Evolutionary conservation across 1,140 invertebrate species (phyloP), one percentile per base, ranked within the genome.

Genomic region (Cephus cinctus): DNA sequence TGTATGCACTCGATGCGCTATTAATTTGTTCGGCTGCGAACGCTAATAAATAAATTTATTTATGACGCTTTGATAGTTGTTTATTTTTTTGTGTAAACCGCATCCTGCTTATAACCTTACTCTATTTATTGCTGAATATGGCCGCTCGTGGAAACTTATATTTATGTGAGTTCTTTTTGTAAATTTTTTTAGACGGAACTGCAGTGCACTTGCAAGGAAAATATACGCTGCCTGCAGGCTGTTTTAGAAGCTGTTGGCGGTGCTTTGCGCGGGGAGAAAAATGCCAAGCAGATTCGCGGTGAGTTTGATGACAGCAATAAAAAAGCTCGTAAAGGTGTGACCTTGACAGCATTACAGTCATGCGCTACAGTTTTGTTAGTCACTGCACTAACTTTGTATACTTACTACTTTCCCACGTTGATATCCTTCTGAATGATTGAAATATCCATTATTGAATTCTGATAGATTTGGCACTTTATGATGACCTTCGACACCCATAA

Each of bases 181-280:
- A 50, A 45, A 56, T 25, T 69, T 61, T 70, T 53, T 78, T 81
- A 92, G 89, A 81, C 79, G 50, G 88, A 90, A 71, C 79, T 90
- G 49, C 76, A 87, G 58, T 82, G 82, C 32, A 86, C 86, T 31
- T 90, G 88, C 70, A 80, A 82, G 62, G 86, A 89, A 57, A 89
- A 89, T 65, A 80, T 88, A 40, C 80, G 78, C 46, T 86, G 82
- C 61, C 76, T 89, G 61, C 78, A 83, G 62, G 67, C 78, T 14
- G 75, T 87, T 44, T 59, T 85, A 36, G 73, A 79, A 15, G 68
- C 76, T 19, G 68, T 72, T 38, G 66, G 65, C 53, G 64, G 61
- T 61, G 66, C 69, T 51, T 59, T 63, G 45, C 63, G 61, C 39
- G 56, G 64, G 19, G 70, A 73, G 48, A 76, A 71, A 56, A 68